Conservation (phyloP, 2,113 vertebrate genomes). For the Pseudorasbora parva region DNA sequence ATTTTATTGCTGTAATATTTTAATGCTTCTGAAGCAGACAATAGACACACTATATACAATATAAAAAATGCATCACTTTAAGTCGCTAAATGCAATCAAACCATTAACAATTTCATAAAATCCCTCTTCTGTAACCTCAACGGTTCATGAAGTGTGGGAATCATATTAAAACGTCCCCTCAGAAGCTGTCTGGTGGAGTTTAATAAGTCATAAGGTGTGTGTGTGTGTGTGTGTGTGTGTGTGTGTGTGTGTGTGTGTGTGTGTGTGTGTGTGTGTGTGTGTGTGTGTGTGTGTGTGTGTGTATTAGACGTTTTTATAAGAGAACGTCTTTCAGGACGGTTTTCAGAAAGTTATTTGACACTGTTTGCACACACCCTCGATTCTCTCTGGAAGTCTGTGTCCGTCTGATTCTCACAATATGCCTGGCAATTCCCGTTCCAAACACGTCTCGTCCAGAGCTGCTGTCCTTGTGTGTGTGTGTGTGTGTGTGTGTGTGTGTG, state of each 20-base stretch:
- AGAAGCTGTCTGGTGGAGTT: neutral
- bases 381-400: neutral
- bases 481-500: neutral
- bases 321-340: neutral
- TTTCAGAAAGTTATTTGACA: constrained; percentile 28
- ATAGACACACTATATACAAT: no score
- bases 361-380: neutral
- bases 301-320: neutral
- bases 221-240: no score
- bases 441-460: neutral
- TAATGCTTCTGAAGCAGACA: neutral
- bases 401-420: constrained; percentile 14
- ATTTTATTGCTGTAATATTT: neutral
- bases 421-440: neutral
- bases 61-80: neutral
- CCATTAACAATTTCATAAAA: neutral
- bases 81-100: neutral
- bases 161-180: neutral
- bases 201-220: neutral
- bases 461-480: neutral
- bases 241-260: no score
- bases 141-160: neutral
- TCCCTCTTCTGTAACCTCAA: neutral
- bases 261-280: no score
- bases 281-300: no score